Evolutionary conservation across 1,140 invertebrate species (phyloP), one percentile per base, ranked within the genome.

Genomic region (Holotrichia oblita): DNA sequence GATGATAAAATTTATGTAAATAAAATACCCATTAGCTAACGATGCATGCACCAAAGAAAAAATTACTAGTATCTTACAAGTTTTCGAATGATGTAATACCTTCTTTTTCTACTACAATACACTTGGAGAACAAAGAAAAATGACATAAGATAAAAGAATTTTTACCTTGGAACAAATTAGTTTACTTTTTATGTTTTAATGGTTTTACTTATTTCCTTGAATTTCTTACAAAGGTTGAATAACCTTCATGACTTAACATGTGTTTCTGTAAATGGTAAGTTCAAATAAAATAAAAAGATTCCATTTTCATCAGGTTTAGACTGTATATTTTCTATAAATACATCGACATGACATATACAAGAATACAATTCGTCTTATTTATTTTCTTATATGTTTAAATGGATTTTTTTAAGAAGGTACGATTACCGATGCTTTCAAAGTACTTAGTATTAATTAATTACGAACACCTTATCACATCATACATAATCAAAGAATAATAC

Each of bases 311-410:
- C 22, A 69, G 61, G 61, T 69, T 69, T 27, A 69, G 14, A 69
- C 22, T 22, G 61, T 69, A 69, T 69, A 69, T 69, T 69, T 69
- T 55, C 48, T 69, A 69, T 69, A 69, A 69, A 69, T 69, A 69
- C 61, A 69, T 69, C 61, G 61, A 69, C 61, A 69, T 69, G 61
- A 69, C 61, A 69, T 69, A 55, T 55, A 69, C 22, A 69, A 69
- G 61, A 69, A 69, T 69, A 69, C 61, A 69, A 27, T 69, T 69
- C 22, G 61, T 27, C 27, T 55, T 55, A 55, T 55, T 7, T 17
- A 17, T 69, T 34, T 22, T 69, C 61, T 69, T 69, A 69, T 14
- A 20, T 34, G 9, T 69, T 69, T 69, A 69, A 69, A 69, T 20
- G 61, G 12, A n/a, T 69, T 27, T 22, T 69, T 69, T 69, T 27